Evolutionary conservation across 2,113 vertebrate species (phyloP).

Genomic region (Lynx canadensis): DNA sequence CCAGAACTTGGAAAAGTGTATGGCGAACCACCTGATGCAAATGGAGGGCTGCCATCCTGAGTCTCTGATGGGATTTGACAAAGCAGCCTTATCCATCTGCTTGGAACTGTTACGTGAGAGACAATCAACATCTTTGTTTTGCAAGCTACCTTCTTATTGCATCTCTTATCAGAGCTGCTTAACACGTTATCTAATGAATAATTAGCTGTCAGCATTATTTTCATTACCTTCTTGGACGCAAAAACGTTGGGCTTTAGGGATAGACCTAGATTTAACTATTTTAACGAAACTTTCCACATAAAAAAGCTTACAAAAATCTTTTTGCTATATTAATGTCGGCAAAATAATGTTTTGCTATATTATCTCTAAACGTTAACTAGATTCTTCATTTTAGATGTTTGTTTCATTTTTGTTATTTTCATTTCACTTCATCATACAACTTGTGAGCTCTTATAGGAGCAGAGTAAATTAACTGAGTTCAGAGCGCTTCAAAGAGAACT

Average conservation of each 20-base stretch:
- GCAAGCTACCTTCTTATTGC: neutral
- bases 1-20: neutral
- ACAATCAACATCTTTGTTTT: neutral
- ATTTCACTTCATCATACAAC: slow-evolving; percentile 1
- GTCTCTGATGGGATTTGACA: neutral
- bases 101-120: neutral
- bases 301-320: neutral
- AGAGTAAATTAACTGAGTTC: slow-evolving; percentile 15
- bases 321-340: neutral
- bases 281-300: neutral
- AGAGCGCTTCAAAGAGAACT: neutral
- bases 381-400: neutral
- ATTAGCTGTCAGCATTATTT: slow-evolving; percentile 15
- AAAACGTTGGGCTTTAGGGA: neutral
- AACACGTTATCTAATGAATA: slow-evolving; percentile 10
- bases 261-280: neutral
- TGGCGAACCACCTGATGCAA: neutral
- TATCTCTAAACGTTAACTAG: neutral
- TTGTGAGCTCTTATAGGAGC: slow-evolving; percentile 9
- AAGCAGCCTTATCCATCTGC: neutral
- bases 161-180: neutral
- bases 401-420: neutral
- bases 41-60: neutral
- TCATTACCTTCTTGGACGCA: neutral
- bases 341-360: neutral